Percentiles rank a stretch among this genome's conserved stretches.
Evolutionary conservation across 2,113 vertebrate genomes (phyloP).

Genomic region (Puffinus mauretanicus): DNA sequence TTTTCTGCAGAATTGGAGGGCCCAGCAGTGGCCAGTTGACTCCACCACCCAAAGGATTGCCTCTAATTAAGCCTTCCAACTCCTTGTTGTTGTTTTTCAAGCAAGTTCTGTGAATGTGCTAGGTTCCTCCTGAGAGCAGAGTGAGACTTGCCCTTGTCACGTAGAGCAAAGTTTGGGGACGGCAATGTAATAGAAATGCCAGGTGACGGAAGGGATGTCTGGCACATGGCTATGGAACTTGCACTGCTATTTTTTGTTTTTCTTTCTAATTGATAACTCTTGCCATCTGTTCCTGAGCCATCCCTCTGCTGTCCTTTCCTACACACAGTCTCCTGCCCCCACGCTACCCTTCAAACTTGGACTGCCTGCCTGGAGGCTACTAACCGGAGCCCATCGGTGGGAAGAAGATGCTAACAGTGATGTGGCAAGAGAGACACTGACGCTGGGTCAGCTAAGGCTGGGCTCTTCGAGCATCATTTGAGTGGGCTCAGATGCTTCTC

Average conservation of each 20-base stretch:
- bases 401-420: neutral
- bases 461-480: neutral
- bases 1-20: neutral
- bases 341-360: neutral
- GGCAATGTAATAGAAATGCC: neutral
- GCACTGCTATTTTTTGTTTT: neutral
- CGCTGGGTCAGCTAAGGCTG: neutral
- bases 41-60: neutral
- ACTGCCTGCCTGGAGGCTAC: neutral
- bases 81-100: neutral
- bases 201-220: neutral
- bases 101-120: neutral
- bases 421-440: neutral
- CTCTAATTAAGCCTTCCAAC: neutral
- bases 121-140: neutral
- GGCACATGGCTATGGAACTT: neutral
- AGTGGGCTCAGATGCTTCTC: neutral
- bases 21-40: neutral
- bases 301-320: constrained; percentile 32
- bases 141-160: neutral
- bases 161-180: neutral
- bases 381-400: neutral
- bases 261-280: constrained; percentile 37
- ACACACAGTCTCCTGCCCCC: constrained; percentile 4
- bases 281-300: constrained; percentile 46